Evolutionary conservation across 2,797 vertebrate genomes (phyloP).

Genomic region (Pogonophryne albipinna): DNA sequence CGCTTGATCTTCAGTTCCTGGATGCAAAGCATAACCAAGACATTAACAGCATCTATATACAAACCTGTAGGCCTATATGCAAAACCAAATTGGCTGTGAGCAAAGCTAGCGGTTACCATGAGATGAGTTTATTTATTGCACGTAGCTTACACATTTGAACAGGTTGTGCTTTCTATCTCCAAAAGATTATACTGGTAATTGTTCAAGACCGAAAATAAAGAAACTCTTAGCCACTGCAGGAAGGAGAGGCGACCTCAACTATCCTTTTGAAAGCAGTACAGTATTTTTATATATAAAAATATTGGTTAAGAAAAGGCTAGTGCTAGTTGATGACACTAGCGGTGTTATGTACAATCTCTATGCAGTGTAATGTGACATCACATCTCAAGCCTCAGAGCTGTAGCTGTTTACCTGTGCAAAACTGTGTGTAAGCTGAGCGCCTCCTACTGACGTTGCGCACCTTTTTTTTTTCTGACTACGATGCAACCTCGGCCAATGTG

Average conservation of each 20-base stretch:
- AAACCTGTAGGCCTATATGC: background rate
- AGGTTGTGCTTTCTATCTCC: background rate
- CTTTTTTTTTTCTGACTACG: no score
- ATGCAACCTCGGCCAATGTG: background rate
- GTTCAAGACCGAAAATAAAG: background rate
- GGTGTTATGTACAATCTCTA: background rate
- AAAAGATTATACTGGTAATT: background rate
- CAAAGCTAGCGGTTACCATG: background rate
- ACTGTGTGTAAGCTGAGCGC: background rate
- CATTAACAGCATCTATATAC: slow-evolving; percentile 1
- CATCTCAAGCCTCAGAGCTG: background rate
- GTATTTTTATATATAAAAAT: no score
- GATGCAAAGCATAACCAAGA: background rate
- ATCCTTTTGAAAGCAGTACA: background rate
- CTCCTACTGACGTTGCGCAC: slow-evolving; percentile 1
- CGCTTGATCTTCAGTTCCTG: background rate
- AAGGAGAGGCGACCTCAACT: background rate
- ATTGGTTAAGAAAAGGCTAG: no score
- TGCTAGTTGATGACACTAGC: background rate
- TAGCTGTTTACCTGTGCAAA: background rate
- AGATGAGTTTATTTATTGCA: background rate
- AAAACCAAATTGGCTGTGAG: background rate
- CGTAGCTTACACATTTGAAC: background rate
- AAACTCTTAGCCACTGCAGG: background rate
- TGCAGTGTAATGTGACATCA: background rate